phyloP scores from a whole-genome alignment of 2,797 vertebrate species.

The Chelon auratus region DNA sequence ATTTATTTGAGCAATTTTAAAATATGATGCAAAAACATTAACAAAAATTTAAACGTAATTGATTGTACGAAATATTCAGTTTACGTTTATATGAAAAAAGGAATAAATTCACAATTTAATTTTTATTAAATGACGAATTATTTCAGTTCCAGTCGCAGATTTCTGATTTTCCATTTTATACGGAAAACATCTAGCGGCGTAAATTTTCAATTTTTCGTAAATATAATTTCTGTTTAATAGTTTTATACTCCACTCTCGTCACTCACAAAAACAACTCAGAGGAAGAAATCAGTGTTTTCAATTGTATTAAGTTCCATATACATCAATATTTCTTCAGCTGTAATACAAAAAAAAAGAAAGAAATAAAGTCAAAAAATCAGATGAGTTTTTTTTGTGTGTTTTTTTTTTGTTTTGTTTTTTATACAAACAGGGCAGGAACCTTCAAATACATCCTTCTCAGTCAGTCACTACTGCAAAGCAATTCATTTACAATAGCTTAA shows the following conservation, averaged over 20 bases:
- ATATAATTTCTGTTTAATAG: too few relatives aligned
- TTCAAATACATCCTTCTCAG: slow-evolving; percentile 88
- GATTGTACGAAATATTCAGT: too few relatives aligned
- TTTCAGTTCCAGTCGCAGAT: too few relatives aligned
- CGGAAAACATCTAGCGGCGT: too few relatives aligned
- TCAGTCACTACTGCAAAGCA: slow-evolving; percentile 85
- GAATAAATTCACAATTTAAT: too few relatives aligned
- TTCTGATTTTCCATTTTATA: too few relatives aligned
- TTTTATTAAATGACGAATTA: too few relatives aligned
- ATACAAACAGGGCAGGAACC: slow-evolving; percentile 97
- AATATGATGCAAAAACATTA: too few relatives aligned
- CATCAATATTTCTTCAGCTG: slow-evolving; percentile 98
- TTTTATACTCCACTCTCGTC: neutral
- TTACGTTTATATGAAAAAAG: too few relatives aligned
- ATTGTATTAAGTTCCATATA: slow-evolving; percentile 99
- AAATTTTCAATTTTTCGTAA: too few relatives aligned
- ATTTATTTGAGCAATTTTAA: too few relatives aligned
- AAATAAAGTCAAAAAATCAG: slow-evolving; percentile 89
- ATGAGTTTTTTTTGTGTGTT: slow-evolving; percentile 79
- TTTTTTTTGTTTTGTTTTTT: slow-evolving; percentile 38
- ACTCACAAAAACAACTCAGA: slow-evolving; percentile 5
- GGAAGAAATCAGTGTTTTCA: slow-evolving; percentile 87
- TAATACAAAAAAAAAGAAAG: slow-evolving; percentile 95
- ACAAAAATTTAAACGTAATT: too few relatives aligned
- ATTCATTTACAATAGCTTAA: slow-evolving; percentile 73